Percentiles rank a stretch among this genome's conserved stretches.
These are phyloP conservation scores for Heliconius cydno DNA, from an alignment of 2,888 invertebrate genomes.

Conservation along the genomic window DNA sequence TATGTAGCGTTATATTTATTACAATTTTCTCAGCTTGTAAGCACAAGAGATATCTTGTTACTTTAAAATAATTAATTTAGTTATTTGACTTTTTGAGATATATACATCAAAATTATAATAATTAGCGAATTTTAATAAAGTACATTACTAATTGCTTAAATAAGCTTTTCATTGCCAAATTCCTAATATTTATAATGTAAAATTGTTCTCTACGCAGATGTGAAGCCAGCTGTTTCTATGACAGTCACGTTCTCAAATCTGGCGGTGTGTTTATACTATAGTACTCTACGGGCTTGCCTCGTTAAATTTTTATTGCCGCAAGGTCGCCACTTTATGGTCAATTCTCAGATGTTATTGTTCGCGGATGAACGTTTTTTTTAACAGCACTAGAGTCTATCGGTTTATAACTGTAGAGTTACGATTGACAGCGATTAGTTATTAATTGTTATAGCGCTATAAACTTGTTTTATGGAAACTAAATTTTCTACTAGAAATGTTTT, in stretches of 20 bases:
- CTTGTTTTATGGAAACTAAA: conserved; percentile 65
- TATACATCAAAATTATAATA: background rate
- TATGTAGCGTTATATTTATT: conserved; percentile 19
- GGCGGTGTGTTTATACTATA: conserved; percentile 72
- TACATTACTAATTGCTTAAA: conserved; percentile 6
- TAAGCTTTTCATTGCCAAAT: conserved; percentile 34
- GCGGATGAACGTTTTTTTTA: conserved; percentile 72
- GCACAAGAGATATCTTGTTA: background rate
- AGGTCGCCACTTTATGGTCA: conserved; percentile 84
- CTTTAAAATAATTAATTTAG: background rate
- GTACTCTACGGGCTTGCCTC: conserved; percentile 72
- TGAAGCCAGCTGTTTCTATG: conserved; percentile 78
- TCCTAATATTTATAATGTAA: conserved; percentile 46
- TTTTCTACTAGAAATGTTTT: conserved; percentile 46
- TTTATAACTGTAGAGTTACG: conserved; percentile 70
- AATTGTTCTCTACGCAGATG: conserved; percentile 59
- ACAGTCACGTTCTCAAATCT: conserved; percentile 77
- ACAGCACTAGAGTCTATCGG: conserved; percentile 69
- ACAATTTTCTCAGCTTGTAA: background rate
- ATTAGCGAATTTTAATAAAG: background rate
- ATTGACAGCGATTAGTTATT: conserved; percentile 78
- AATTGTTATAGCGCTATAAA: conserved; percentile 76
- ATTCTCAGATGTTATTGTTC: conserved; percentile 82
- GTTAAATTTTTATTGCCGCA: conserved; percentile 84
- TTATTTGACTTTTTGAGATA: background rate